Base-by-base conservation (phyloP, 2,888 invertebrate species). In the Petrolisthes cinctipes region DNA sequence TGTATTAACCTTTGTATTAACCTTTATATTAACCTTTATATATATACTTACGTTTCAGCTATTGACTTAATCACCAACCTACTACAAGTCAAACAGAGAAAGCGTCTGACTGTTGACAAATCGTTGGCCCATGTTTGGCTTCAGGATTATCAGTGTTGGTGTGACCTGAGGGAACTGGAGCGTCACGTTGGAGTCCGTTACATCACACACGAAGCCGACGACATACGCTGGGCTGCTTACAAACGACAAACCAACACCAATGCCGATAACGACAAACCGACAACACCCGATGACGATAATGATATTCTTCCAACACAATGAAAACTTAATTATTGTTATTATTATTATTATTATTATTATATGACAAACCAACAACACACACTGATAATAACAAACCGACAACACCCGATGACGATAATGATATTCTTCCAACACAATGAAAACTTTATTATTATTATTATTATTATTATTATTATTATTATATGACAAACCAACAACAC, bases 51-150 rank as follows among this genome's bases (percentile, higher is more conserved):
- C 37, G 37, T 37, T 94, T 82, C 94, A 98, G 99, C 99, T 89
- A 98, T 99, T 93, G 99, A 99, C 94, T 95, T 99, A 92, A 99
- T 99, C 92, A 98, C 97, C 94, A 98, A 98, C 94, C 94, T 99
- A 92, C 95, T 99, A 90, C 99, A 99, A 96, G 99, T 97, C 91
- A 97, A 98, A 93, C 97, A 97, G 93, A 95, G 98, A 92, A 98
- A 98, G 93, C 95, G 99, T 53, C 97, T 96, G 92, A 97, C 98
- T 0, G 98, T 98, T 86, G 99, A 99, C 94, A 99, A 99, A 94
- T 97, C 98, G 88, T 94, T 98, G 91, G 95, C 95, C 92, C 99
- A 99, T 93, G 95, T 96, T 91, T 90, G 89, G 90, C 80, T 89
- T 23, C 92, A 96, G 96, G 96, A 98, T 93, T 96, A 96, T 92